Conservation (phyloP, 1,140 invertebrate species). For the Penaeus chinensis region DNA sequence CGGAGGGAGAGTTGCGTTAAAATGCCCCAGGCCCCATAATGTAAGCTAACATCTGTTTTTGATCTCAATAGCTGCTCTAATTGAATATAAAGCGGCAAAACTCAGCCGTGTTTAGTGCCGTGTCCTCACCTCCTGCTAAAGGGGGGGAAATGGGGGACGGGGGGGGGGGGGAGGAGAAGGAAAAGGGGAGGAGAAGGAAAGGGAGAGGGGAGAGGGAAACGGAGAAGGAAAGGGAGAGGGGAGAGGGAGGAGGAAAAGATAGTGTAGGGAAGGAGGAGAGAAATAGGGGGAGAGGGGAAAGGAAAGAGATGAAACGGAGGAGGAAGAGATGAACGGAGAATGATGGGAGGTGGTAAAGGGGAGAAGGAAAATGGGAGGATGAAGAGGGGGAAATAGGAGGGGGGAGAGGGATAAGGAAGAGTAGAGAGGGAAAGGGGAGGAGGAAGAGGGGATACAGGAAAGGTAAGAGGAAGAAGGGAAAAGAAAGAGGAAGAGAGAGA, state of each 20-base stretch:
- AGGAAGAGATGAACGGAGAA: background rate
- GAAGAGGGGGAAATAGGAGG: background rate
- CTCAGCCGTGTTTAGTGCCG: slow-evolving; percentile 54
- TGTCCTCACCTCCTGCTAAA: slow-evolving; percentile 28
- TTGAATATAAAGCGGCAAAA: slow-evolving; percentile 60
- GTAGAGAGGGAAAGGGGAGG: too few relatives aligned
- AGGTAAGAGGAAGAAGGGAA: too few relatives aligned
- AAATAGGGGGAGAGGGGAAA: background rate
- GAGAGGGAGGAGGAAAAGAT: background rate
- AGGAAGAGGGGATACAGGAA: too few relatives aligned
- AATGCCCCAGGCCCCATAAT: slow-evolving; percentile 43
- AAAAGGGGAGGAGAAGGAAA: background rate
- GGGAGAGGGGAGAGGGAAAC: background rate
- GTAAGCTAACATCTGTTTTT: slow-evolving; percentile 56
- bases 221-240: background rate
- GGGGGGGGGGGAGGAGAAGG: background rate
- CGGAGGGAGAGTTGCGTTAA: slow-evolving; percentile 31
- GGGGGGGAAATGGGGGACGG: background rate
- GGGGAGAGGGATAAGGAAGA: background rate
- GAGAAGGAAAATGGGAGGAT: background rate
- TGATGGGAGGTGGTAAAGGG: background rate
- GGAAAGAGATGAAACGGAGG: too few relatives aligned
- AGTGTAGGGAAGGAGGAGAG: background rate
- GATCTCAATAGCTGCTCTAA: slow-evolving; percentile 57
- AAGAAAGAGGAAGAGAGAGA: background rate